Conservation (phyloP, 2,113 vertebrate species). For the Nycticebus coucang region DNA sequence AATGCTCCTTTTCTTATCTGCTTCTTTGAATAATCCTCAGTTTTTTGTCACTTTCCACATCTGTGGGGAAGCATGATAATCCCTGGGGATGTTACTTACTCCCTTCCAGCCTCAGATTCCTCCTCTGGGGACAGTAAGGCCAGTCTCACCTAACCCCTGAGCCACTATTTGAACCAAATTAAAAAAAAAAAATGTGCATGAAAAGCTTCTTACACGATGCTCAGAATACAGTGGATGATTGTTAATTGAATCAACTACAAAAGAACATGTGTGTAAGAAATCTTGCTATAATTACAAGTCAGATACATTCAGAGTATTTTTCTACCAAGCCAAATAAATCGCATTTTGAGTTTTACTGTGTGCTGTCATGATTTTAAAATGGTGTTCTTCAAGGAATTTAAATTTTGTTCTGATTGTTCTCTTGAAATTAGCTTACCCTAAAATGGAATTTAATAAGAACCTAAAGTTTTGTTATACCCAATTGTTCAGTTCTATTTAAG, state of each 20-base stretch:
- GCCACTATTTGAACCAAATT: neutral
- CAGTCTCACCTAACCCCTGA: neutral
- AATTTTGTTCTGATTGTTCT: neutral
- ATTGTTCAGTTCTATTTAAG: neutral
- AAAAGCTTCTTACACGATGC: neutral
- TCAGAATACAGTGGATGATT: neutral
- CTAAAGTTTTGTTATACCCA: neutral
- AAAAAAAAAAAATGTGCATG: neutral
- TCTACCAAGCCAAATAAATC: neutral
- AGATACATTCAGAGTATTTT: neutral
- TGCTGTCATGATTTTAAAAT: neutral
- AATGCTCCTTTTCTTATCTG: neutral
- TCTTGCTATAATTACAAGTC: neutral
- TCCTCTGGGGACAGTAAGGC: neutral
- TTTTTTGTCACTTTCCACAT: neutral
- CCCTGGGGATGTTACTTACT: neutral
- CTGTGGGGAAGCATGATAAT: neutral
- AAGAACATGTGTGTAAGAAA: neutral
- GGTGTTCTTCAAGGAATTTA: neutral
- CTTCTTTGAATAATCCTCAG: neutral
- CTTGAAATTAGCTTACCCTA: neutral
- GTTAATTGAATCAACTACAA: neutral
- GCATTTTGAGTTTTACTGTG: neutral
- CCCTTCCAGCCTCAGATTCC: neutral
- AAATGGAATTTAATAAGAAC: neutral